Evolutionary conservation across 1,140 invertebrate species (phyloP).

Genomic region (Bombus difficillimus): DNA sequence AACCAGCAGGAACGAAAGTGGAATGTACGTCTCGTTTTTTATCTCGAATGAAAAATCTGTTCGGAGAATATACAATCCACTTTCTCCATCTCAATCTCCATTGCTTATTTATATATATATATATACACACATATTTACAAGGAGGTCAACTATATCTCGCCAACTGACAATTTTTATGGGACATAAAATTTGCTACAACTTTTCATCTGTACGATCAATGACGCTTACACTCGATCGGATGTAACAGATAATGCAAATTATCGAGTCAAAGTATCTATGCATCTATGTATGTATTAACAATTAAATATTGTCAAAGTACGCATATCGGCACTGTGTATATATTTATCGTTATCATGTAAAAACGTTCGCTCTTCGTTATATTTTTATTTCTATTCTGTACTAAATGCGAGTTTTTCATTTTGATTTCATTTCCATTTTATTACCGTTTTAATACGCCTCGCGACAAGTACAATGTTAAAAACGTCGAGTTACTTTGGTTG

Average conservation of each 20-base stretch:
- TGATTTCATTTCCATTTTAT: not conserved
- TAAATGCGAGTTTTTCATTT: not conserved
- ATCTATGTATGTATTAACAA: not conserved
- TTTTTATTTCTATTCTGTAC: not conserved
- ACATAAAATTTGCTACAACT: not conserved
- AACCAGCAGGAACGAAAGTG: not conserved
- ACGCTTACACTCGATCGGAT: too few relatives aligned
- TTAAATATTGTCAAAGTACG: not conserved
- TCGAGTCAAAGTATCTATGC: too few relatives aligned
- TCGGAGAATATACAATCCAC: not conserved
- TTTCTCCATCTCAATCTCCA: not conserved
- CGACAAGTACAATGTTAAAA: not conserved
- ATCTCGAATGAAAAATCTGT: not conserved
- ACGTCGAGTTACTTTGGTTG: not conserved
- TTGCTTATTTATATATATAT: not conserved
- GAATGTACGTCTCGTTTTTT: not conserved
- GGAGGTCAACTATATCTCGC: not conserved
- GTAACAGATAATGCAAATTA: too few relatives aligned
- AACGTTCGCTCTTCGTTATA: not conserved
- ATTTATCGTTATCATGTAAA: not conserved
- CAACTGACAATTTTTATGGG: not conserved
- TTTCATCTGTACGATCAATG: not conserved
- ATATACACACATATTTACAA: not conserved
- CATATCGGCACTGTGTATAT: not conserved
- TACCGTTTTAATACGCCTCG: not conserved